These are phyloP conservation scores for Drosophila dunni DNA, from an alignment of 1,140 invertebrate species.

Conservation along the genomic window DNA sequence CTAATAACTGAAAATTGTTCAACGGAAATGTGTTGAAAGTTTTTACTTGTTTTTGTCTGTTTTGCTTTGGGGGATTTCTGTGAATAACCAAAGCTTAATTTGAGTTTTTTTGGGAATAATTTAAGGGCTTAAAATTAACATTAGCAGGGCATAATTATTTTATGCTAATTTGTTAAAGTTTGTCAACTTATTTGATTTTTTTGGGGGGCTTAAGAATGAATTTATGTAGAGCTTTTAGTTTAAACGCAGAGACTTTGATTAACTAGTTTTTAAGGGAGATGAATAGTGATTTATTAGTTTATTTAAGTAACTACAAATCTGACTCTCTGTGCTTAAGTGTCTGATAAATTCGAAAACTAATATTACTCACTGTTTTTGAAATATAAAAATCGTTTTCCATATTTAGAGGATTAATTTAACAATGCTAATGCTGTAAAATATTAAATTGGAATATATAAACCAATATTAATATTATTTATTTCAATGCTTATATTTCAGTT, in stretches of 20 bases:
- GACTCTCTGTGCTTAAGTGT: too few species aligned
- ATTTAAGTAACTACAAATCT: too few species aligned
- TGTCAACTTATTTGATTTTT: conserved; percentile 11
- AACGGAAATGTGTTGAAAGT: conserved; percentile 4
- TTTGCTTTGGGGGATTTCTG: neutral
- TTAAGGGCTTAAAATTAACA: conserved; percentile 8
- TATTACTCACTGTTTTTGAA: too few species aligned
- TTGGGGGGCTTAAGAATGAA: neutral
- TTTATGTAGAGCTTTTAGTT: neutral
- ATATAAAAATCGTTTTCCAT: too few species aligned
- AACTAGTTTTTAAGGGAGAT: too few species aligned
- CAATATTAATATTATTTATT: too few species aligned
- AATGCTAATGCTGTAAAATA: too few species aligned
- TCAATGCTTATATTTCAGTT: too few species aligned
- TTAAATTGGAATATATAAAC: too few species aligned
- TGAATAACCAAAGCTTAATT: conserved; percentile 1
- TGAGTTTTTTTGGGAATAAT: neutral
- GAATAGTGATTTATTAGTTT: too few species aligned
- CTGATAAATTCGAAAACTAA: too few species aligned
- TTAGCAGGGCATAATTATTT: conserved; percentile 23
- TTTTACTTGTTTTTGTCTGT: neutral
- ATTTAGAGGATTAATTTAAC: too few species aligned
- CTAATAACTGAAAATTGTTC: neutral
- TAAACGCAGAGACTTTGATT: neutral
- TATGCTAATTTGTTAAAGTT: conserved; percentile 20